phyloP scores from a whole-genome alignment of 2,797 vertebrate genomes.

The Clarias pachynema region DNA sequence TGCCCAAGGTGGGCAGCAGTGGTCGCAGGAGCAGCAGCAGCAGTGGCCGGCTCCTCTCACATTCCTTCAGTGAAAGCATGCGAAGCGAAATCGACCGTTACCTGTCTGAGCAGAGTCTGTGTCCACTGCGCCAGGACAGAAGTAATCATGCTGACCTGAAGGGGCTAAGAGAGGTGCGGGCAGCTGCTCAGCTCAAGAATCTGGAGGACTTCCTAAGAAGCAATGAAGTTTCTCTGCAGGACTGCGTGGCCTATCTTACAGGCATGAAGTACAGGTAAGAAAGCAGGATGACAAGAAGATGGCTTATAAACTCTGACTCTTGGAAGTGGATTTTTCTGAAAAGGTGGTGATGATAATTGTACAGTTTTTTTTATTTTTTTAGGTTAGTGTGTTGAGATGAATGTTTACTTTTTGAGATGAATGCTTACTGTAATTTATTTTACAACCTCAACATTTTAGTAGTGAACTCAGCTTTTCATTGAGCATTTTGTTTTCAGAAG shows the following conservation, averaged over 20 bases:
- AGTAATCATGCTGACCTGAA: conserved; percentile 79
- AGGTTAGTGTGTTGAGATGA: background rate
- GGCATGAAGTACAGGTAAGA: conserved; percentile 95
- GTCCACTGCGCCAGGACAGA: conserved; percentile 75
- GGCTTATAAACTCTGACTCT: background rate
- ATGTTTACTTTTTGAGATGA: too few species aligned
- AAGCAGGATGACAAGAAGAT: background rate
- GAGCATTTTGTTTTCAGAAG: background rate
- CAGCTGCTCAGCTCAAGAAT: conserved; percentile 86
- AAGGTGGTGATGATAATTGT: background rate
- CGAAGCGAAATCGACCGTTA: conserved; percentile 85
- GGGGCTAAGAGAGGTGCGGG: conserved; percentile 84
- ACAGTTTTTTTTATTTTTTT: background rate
- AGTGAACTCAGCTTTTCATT: background rate
- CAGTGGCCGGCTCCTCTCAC: conserved; percentile 81
- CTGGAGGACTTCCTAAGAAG: conserved; percentile 90
- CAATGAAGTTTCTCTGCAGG: conserved; percentile 87
- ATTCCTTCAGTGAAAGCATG: conserved; percentile 88
- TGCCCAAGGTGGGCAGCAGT: conserved; percentile 66
- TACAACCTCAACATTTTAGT: background rate
- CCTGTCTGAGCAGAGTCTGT: conserved; percentile 84
- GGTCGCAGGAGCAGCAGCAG: conserved; percentile 71
- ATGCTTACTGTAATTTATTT: background rate
- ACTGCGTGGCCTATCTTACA: conserved; percentile 78
- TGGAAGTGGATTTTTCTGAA: background rate